A percentile compares a stretch with the other conserved stretches of the same genome.
Conservation (phyloP, 2,113 vertebrate species). For the Pelusios castaneus region DNA sequence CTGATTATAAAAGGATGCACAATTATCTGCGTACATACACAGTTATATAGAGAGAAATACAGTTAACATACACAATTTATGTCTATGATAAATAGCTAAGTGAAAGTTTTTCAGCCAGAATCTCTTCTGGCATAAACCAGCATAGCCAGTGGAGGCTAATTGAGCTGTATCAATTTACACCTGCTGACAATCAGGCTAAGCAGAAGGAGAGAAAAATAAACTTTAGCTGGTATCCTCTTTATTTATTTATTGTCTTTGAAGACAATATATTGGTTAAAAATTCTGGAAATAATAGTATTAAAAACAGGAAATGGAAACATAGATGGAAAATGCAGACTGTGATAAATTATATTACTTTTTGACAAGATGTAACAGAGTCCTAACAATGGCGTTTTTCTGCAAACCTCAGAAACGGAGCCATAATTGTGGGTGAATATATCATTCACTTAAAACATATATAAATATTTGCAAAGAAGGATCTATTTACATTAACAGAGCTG, state of each 20-base stretch:
- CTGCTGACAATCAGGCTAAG: not conserved
- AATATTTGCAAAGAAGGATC: not conserved
- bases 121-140: not conserved
- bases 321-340: slow-evolving; percentile 15
- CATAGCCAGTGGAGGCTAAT: accelerated
- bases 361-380: not conserved
- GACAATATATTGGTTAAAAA: not conserved
- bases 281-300: not conserved
- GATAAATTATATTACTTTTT: not conserved
- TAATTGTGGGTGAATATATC: not conserved
- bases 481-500: slow-evolving; percentile 1
- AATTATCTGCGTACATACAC: not conserved
- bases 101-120: not conserved
- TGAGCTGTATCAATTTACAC: too few relatives aligned
- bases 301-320: not conserved
- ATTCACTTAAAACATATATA: not conserved
- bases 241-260: not conserved
- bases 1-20: not conserved
- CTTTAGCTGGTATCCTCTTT: not conserved
- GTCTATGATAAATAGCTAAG: not conserved
- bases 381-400: not conserved
- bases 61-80: not conserved
- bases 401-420: not conserved
- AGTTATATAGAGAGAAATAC: not conserved
- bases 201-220: slow-evolving; percentile 24